phyloP scores from a whole-genome alignment of 2,888 invertebrate genomes.

The Nineta flava region DNA sequence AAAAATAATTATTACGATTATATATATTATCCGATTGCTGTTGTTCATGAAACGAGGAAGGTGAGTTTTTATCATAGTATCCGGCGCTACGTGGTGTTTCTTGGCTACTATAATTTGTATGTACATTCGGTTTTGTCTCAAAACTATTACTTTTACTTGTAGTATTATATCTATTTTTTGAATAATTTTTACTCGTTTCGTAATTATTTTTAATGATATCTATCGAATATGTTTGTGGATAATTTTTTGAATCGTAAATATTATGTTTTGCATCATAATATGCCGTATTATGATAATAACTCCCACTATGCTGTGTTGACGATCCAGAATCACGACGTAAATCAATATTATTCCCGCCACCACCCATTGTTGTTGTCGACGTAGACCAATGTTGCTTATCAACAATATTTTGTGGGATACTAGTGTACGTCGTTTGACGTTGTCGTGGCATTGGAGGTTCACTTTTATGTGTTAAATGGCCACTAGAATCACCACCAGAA shows the following conservation, averaged over 20 bases:
- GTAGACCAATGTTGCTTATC: conserved; percentile 3
- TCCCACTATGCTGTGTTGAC: conserved; percentile 55
- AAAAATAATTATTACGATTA: conserved; percentile 1
- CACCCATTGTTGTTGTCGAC: conserved; percentile 18
- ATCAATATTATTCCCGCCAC: conserved; percentile 17
- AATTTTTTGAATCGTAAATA: conserved; percentile 1
- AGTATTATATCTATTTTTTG: background rate
- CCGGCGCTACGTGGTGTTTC: background rate
- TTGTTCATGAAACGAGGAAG: background rate
- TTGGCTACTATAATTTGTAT: background rate
- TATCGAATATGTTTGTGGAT: background rate
- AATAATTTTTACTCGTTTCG: background rate
- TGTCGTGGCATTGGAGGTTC: conserved; percentile 39
- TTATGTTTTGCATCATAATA: conserved; percentile 1
- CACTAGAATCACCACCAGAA: conserved; percentile 60
- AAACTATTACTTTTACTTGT: background rate
- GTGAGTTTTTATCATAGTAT: conserved; percentile 1
- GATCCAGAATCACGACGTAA: conserved; percentile 55
- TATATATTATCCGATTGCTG: background rate
- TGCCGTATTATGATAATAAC: conserved; percentile 10
- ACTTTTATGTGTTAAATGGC: conserved; percentile 68
- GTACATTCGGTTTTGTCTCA: background rate
- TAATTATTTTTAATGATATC: background rate
- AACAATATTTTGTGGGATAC: background rate
- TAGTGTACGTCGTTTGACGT: conserved; percentile 3